These are phyloP conservation scores for Hirtodrosophila alboralis DNA, from an alignment of 2,888 invertebrate genomes.

Conservation along the genomic window DNA sequence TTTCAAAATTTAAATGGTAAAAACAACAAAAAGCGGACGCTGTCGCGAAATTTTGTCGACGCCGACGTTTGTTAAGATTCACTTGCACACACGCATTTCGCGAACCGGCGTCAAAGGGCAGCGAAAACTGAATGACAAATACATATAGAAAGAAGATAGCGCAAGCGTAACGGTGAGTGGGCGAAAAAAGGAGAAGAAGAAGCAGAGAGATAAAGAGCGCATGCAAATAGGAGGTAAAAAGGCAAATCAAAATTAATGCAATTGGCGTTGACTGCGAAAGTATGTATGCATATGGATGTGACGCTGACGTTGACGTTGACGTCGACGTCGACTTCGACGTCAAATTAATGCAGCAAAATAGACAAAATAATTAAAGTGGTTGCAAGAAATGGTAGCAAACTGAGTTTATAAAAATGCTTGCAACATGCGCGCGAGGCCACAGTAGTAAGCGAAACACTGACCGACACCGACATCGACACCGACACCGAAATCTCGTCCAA, in stretches of 20 bases:
- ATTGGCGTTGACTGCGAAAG: conserved; percentile 27
- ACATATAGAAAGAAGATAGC: conserved; percentile 11
- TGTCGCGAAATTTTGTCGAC: not conserved
- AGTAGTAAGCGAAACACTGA: conserved; percentile 66
- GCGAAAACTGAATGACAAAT: conserved; percentile 16
- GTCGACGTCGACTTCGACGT: conserved; percentile 28
- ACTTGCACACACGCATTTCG: conserved; percentile 13
- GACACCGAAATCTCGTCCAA: conserved; percentile 13
- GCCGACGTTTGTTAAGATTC: conserved; percentile 17
- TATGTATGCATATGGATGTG: not conserved
- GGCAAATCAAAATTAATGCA: conserved; percentile 37
- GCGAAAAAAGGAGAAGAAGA: conserved; percentile 4
- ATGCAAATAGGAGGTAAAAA: conserved; percentile 28
- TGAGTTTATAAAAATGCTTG: conserved; percentile 77
- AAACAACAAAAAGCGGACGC: conserved; percentile 45
- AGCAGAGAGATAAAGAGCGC: conserved; percentile 5
- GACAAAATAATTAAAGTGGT: conserved; percentile 70
- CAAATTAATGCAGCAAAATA: conserved; percentile 71
- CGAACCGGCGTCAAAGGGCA: conserved; percentile 38
- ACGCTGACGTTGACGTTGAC: conserved; percentile 4
- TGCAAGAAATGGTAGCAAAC: conserved; percentile 51
- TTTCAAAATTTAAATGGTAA: conserved; percentile 65
- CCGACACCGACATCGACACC: conserved; percentile 30
- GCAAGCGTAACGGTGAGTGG: conserved; percentile 33
- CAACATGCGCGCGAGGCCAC: conserved; percentile 73